Conservation (phyloP, 1,140 invertebrate species). For the Panulirus ornatus region DNA sequence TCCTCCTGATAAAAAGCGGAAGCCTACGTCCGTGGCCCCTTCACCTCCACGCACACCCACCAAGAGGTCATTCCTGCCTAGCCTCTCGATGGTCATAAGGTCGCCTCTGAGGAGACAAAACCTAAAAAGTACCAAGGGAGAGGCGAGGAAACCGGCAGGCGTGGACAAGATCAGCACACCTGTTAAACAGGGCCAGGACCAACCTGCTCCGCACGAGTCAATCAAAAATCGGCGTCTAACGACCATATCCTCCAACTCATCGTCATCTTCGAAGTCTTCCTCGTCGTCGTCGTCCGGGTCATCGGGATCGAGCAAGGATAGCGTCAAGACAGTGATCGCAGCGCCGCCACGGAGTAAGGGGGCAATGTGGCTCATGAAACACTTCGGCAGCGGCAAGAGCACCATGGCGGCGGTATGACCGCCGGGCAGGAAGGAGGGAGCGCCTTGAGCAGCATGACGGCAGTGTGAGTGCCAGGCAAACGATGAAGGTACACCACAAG, state of each 20-base stretch:
- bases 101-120: slow-evolving; percentile 54
- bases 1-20: too few species aligned
- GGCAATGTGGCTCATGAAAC: slow-evolving; percentile 59
- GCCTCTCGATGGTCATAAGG: slow-evolving; percentile 46
- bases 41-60: neutral
- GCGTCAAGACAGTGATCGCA: slow-evolving; percentile 55
- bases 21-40: neutral
- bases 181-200: neutral
- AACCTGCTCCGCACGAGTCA: slow-evolving; percentile 13
- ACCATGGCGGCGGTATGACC: slow-evolving; percentile 48
- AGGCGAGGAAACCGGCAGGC: neutral
- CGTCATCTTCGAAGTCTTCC: slow-evolving; percentile 58
- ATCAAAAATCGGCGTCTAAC: slow-evolving; percentile 58
- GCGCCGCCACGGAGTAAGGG: slow-evolving; percentile 41
- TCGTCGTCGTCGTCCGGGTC: slow-evolving; percentile 63
- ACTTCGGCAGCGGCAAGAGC: slow-evolving; percentile 40
- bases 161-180: neutral
- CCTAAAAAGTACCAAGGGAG: neutral
- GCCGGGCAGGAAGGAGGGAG: neutral
- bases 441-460: neutral
- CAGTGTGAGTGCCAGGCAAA: too few species aligned
- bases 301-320: slow-evolving; percentile 54
- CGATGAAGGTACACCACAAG: too few species aligned
- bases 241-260: slow-evolving; percentile 46
- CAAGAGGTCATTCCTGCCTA: slow-evolving; percentile 53